Conservation (phyloP, 2,888 invertebrate species). For the Desoria tigrina region DNA sequence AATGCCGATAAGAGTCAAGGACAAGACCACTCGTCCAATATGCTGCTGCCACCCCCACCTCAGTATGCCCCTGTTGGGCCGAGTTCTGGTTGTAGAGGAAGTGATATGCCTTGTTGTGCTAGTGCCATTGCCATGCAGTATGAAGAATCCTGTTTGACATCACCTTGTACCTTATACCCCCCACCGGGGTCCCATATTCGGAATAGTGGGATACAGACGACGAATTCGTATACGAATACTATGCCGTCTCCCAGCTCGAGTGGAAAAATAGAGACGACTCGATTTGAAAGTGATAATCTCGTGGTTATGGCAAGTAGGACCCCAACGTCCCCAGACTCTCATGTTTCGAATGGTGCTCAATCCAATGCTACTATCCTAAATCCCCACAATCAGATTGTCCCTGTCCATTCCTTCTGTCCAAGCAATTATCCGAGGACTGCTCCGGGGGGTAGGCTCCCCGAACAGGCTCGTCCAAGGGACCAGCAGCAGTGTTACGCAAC, state of each 20-base stretch:
- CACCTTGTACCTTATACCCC: no score
- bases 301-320: slow-evolving; percentile 2
- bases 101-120: slow-evolving; percentile 2
- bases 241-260: no score
- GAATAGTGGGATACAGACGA: no score
- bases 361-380: neutral
- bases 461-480: neutral
- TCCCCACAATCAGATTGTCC: slow-evolving; percentile 8
- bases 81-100: neutral
- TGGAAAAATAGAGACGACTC: neutral
- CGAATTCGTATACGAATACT: no score
- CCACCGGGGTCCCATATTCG: no score
- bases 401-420: slow-evolving; percentile 17
- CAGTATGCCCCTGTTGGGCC: slow-evolving; percentile 4
- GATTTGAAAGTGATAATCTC: slow-evolving; percentile 17
- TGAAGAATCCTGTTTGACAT: neutral
- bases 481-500: neutral
- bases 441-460: no score
- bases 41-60: slow-evolving; percentile 13
- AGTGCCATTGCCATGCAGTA: slow-evolving; percentile 2
- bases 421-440: slow-evolving; percentile 12
- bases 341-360: neutral
- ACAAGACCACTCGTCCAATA: neutral
- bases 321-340: slow-evolving; percentile 5
- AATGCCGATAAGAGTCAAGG: no score